Conservation (phyloP, 2,113 vertebrate genomes). For the Calypte anna region DNA sequence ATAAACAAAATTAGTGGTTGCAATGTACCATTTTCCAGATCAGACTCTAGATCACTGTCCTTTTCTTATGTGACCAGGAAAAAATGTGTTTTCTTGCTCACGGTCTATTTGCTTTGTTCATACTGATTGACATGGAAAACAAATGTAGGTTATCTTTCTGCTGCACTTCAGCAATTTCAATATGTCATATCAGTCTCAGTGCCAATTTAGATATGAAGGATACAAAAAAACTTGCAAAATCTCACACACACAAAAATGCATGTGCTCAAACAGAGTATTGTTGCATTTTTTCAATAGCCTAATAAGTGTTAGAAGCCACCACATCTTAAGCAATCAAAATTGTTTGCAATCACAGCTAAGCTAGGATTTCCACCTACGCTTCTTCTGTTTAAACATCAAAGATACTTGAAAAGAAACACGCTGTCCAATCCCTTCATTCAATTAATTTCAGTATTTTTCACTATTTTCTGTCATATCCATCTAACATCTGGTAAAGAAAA, state of each 20-base stretch:
- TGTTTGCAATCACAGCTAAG: not conserved
- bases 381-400: not conserved
- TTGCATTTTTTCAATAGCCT: not conserved
- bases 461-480: not conserved
- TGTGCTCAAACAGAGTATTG: not conserved
- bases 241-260: not conserved
- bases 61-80: not conserved
- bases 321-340: not conserved
- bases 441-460: not conserved
- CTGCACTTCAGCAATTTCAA: slow-evolving; percentile 61
- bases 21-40: not conserved
- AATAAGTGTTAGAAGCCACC: not conserved
- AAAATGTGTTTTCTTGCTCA: not conserved
- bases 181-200: slow-evolving; percentile 32
- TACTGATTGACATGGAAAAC: slow-evolving; percentile 44
- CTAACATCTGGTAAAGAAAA: not conserved
- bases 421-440: not conserved
- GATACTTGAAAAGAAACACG: not conserved
- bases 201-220: slow-evolving; percentile 57
- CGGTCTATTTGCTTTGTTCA: slow-evolving; percentile 26
- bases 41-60: not conserved
- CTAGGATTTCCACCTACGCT: not conserved
- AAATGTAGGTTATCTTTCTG: slow-evolving; percentile 65
- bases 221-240: slow-evolving; percentile 25
- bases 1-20: not conserved